Evolutionary conservation across 2,797 vertebrate species (phyloP).

Genomic region (Danio tinwini): DNA sequence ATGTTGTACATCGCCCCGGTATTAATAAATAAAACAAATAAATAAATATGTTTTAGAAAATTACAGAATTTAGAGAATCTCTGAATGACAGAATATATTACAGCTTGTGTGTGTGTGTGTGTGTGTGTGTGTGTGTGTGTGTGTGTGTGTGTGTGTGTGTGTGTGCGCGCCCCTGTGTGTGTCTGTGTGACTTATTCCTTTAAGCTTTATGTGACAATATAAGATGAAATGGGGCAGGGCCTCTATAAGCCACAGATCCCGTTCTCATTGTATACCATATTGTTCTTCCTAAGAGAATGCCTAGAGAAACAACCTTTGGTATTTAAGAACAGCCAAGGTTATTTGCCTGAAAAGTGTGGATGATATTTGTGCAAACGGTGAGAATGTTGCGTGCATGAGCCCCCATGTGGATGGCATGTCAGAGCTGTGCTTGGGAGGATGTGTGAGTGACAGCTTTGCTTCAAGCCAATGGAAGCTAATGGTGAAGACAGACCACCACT

Average conservation of each 20-base stretch:
- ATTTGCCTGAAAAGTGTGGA: conserved; percentile 49
- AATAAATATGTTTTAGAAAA: too few species aligned
- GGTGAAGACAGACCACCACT: conserved; percentile 7
- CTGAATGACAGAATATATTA: background rate
- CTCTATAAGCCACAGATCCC: conserved; percentile 50
- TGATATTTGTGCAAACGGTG: conserved; percentile 41
- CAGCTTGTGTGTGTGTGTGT: too few species aligned
- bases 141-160: too few species aligned
- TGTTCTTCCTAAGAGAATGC: conserved; percentile 60
- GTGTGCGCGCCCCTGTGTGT: too few species aligned
- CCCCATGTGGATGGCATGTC: conserved; percentile 25
- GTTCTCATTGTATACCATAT: conserved; percentile 51
- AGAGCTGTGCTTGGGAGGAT: conserved; percentile 1
- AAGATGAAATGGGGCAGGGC: background rate
- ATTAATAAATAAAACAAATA: too few species aligned
- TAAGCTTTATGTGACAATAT: background rate
- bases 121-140: too few species aligned
- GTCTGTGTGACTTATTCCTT: background rate
- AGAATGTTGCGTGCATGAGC: conserved; percentile 6
- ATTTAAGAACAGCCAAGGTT: conserved; percentile 66
- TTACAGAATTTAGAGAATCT: too few species aligned
- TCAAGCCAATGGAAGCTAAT: conserved; percentile 37
- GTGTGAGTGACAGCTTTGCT: conserved; percentile 51
- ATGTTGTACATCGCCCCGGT: too few species aligned
- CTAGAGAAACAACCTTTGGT: conserved; percentile 63